Evolutionary conservation across 2,113 vertebrate species (phyloP).

Genomic region (Brachyhypopomus occidentalis): DNA sequence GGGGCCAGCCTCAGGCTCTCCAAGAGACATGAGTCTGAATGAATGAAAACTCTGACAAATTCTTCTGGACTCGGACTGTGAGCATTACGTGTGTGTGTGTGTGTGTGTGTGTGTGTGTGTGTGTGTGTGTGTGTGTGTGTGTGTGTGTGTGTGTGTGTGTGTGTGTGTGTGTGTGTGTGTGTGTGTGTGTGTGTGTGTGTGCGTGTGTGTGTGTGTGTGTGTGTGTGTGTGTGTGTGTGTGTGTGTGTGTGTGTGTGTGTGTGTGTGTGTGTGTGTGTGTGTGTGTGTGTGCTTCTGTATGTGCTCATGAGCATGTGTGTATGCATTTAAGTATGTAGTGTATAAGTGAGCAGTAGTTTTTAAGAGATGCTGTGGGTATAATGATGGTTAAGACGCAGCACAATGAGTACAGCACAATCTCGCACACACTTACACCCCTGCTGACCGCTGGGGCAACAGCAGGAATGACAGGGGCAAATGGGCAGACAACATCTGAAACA

Average conservation of each 20-base stretch:
- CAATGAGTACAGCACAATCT: too few relatives aligned
- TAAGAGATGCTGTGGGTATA: too few relatives aligned
- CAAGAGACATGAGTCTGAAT: conserved; percentile 51
- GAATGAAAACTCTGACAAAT: conserved; percentile 37
- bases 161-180: background rate
- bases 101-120: conserved; percentile 3
- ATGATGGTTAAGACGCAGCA: too few relatives aligned
- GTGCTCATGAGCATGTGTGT: too few relatives aligned
- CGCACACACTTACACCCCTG: too few relatives aligned
- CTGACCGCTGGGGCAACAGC: too few relatives aligned
- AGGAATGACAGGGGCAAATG: background rate
- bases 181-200: background rate
- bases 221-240: too few relatives aligned
- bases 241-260: background rate
- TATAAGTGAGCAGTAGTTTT: too few relatives aligned
- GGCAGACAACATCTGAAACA: too few relatives aligned
- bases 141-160: background rate
- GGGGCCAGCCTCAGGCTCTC: too few relatives aligned
- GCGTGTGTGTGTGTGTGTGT: too few relatives aligned
- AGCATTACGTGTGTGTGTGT: background rate
- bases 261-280: conserved; percentile 4
- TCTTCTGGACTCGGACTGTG: conserved; percentile 31
- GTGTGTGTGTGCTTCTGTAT: background rate
- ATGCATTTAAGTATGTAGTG: background rate
- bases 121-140: background rate